Conservation (phyloP, 2,113 vertebrate genomes). For the Penelope pileata region DNA sequence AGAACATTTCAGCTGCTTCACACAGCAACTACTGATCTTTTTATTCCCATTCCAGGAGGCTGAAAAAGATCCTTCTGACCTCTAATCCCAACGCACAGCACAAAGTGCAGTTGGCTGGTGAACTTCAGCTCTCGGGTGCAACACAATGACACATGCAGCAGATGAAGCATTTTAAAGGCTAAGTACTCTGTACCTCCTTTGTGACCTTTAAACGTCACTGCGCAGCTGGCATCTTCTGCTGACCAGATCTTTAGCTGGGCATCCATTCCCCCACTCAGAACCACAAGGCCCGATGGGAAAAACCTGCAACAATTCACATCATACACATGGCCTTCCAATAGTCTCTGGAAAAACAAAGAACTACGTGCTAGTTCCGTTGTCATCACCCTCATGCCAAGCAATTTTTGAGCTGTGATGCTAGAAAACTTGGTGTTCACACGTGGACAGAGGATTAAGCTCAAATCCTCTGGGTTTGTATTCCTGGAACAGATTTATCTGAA, state of each 20-base stretch:
- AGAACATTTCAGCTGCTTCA: background rate
- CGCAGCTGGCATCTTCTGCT: constrained; percentile 80
- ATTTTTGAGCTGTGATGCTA: background rate
- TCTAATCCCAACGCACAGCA: background rate
- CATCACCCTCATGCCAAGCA: background rate
- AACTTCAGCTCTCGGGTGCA: background rate
- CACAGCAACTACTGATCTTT: background rate
- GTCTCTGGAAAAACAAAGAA: constrained; percentile 81
- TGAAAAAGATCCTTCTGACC: background rate
- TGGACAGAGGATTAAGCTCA: background rate
- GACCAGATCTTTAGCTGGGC: constrained; percentile 85
- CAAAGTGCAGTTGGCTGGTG: background rate
- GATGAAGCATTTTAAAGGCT: background rate
- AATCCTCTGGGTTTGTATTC: background rate
- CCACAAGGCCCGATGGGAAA: constrained; percentile 84
- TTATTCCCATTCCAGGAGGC: background rate
- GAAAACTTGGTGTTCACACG: background rate
- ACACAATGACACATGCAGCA: background rate
- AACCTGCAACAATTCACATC: constrained; percentile 85
- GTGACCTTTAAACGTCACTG: constrained; percentile 82
- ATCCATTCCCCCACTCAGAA: constrained; percentile 84
- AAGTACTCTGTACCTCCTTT: constrained; percentile 75
- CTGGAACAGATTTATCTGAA: background rate
- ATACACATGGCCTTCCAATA: constrained; percentile 82
- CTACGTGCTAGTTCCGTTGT: constrained; percentile 50